Evolutionary conservation across 1,140 invertebrate genomes (phyloP), one percentile per base, ranked within the genome.

Genomic region (Ectropis grisescens): DNA sequence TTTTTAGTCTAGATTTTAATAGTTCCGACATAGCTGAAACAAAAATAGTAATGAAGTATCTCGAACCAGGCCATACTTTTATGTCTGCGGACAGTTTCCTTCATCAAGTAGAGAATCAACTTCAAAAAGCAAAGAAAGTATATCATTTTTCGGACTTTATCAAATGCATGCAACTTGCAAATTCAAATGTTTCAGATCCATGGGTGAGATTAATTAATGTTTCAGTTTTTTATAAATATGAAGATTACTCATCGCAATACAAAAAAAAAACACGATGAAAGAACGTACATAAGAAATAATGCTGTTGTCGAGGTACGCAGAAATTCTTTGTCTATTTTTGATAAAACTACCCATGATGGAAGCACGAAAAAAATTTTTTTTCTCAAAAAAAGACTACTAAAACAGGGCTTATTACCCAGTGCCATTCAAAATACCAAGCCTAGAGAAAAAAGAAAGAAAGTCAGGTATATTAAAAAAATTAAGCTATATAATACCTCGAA

Each of bases 131-230:
- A 27, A 31, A 45, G 19, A 65, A 67, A 23, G 41, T 58, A 3
- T 65, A 56, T 16, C 52, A 66, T 40, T 66, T 66, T 37, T 27
- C 45, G 8, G 64, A 74, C 44, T 70, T 58, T 15, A 26, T 30
- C 5, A 26, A 41, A 13, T 19, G 24, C 12, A 33, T 47, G 19
- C 22, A 27, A n/a, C n/a, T 14, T 10, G 32, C 22, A 32, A 45
- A 35, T 13, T 35, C 5, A 60, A 69, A 19, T 4, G 8, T 3
- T 9, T 83, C 11, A 82, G 84, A 14, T 30, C 75, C 36, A 84
- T 82, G 32, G 78, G n/a, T n/a, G n/a, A n/a, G n/a, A n/a, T n/a
- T n/a, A n/a, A n/a, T n/a, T n/a, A n/a, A 84, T 11, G 45, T 79
- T 6, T 64, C 60, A 11, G 71, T 76, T 0, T 67, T 75, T 13